phyloP scores from a whole-genome alignment of 2,797 vertebrate genomes.

The Notolabrus celidotus region DNA sequence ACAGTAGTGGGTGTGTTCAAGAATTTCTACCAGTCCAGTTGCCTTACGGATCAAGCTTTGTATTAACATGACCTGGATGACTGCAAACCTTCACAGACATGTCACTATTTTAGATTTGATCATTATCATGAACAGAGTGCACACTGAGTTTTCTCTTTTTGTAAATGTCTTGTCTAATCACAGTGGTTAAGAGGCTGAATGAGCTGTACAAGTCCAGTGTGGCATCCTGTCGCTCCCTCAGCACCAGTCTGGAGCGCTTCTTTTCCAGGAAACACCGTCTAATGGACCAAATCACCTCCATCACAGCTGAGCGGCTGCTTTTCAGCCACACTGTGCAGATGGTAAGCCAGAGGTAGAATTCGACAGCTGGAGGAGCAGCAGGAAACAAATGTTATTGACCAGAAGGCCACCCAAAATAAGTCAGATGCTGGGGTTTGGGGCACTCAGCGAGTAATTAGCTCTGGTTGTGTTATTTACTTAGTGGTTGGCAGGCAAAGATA shows the following conservation, averaged over 20 bases:
- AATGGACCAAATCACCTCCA: slow-evolving; percentile 95
- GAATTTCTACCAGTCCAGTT: too few relatives aligned
- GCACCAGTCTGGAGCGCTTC: slow-evolving; percentile 91
- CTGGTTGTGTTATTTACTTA: neutral
- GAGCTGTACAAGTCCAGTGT: slow-evolving; percentile 96
- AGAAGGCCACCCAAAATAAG: neutral
- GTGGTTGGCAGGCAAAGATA: neutral
- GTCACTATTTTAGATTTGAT: neutral
- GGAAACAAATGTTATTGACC: neutral
- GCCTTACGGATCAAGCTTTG: too few relatives aligned
- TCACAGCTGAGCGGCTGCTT: slow-evolving; percentile 95
- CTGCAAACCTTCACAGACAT: too few relatives aligned
- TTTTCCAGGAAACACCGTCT: slow-evolving; percentile 95
- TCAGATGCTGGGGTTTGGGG: neutral
- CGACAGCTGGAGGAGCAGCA: slow-evolving; percentile 5
- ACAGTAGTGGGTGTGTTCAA: too few relatives aligned
- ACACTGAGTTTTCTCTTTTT: neutral
- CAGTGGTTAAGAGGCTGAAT: slow-evolving; percentile 94
- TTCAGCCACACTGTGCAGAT: slow-evolving; percentile 97
- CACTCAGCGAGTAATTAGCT: neutral
- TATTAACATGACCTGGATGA: too few relatives aligned
- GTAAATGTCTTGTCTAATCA: neutral
- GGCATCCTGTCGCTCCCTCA: slow-evolving; percentile 92
- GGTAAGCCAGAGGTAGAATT: slow-evolving; percentile 77
- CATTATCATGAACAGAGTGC: neutral